Evolutionary conservation across 2,797 vertebrate genomes (phyloP).

Genomic region (Leucoraja ocellata): DNA sequence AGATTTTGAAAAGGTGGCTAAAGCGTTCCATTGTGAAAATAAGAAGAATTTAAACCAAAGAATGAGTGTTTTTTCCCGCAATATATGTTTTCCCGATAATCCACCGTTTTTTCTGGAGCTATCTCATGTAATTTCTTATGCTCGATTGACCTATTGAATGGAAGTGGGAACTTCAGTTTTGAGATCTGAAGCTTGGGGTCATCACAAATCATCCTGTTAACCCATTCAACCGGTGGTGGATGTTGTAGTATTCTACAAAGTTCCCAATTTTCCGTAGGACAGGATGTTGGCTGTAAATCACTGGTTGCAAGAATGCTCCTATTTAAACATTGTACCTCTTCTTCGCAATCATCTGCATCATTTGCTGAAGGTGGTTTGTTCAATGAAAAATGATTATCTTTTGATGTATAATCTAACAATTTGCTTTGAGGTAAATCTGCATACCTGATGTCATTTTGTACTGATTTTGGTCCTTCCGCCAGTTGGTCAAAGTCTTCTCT

Average conservation of each 20-base stretch:
- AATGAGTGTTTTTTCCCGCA: constrained; percentile 63
- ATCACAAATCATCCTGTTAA: background rate
- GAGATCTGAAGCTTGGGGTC: constrained; percentile 39
- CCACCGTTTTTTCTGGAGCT: constrained; percentile 48
- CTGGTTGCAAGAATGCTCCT: background rate
- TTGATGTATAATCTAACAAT: constrained; percentile 40
- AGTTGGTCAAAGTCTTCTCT: constrained; percentile 50
- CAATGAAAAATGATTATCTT: constrained; percentile 42
- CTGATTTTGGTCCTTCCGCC: constrained; percentile 40
- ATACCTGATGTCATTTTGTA: constrained; percentile 38
- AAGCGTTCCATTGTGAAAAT: constrained; percentile 59
- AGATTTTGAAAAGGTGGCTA: background rate
- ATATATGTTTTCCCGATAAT: constrained; percentile 60
- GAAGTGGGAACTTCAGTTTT: constrained; percentile 59
- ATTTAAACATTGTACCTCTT: background rate
- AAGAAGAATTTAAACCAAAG: constrained; percentile 61
- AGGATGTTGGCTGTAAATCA: background rate
- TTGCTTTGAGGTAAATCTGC: constrained; percentile 43
- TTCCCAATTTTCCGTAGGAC: background rate
- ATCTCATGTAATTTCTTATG: constrained; percentile 55
- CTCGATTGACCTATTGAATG: constrained; percentile 60
- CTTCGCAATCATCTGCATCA: background rate
- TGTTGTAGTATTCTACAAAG: background rate
- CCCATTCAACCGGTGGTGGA: background rate
- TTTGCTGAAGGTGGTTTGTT: constrained; percentile 40